These are phyloP conservation scores for Pangasius macronema DNA, from an alignment of 2,797 vertebrate genomes.

Conservation along the genomic window DNA sequence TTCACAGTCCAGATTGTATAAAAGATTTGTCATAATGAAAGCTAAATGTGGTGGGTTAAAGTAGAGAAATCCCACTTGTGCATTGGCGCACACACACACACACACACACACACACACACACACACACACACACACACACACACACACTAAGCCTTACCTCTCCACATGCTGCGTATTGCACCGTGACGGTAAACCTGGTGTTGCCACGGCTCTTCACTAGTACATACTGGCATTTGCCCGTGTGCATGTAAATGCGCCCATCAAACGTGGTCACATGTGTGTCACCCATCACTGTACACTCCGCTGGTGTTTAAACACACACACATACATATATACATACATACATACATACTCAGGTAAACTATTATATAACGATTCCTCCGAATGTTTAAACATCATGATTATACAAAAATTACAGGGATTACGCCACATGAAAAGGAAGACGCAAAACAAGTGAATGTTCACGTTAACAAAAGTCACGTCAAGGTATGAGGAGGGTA, in stretches of 20 bases:
- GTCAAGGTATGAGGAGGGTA: too few species aligned
- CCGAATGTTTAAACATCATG: background rate
- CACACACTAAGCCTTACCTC: slow-evolving; percentile 75
- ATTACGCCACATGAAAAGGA: background rate
- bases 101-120: background rate
- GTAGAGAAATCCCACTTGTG: background rate
- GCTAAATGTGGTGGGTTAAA: background rate
- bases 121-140: slow-evolving; percentile 20
- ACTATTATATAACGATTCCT: background rate
- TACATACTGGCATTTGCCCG: slow-evolving; percentile 92
- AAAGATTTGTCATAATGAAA: background rate
- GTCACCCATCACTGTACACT: slow-evolving; percentile 89
- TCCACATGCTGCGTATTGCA: slow-evolving; percentile 90
- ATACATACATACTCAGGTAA: background rate
- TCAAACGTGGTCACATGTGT: slow-evolving; percentile 95
- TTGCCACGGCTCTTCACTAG: slow-evolving; percentile 89
- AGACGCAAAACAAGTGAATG: background rate
- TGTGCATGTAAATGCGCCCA: slow-evolving; percentile 92
- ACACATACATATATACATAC: background rate
- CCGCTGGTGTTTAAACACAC: slow-evolving; percentile 70
- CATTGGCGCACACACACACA: background rate
- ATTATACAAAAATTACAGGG: background rate
- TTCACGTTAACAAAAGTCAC: too few species aligned
- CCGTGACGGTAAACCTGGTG: slow-evolving; percentile 88
- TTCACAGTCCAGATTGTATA: background rate